Base-by-base conservation (phyloP, 64 coral and sea anemone genomes). In the Catalaphyllia jardinei region DNA sequence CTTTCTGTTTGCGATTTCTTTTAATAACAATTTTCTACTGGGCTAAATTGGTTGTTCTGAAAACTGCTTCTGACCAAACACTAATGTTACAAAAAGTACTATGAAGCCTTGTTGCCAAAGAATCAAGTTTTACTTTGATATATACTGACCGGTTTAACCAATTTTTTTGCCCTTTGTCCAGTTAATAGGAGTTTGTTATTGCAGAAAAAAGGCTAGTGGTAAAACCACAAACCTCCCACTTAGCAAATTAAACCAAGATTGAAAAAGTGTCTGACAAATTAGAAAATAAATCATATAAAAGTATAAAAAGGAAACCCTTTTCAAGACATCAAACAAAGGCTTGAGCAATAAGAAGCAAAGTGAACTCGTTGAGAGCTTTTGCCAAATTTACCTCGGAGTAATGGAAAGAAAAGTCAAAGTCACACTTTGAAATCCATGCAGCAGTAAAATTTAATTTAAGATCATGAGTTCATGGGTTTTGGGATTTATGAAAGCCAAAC, bases 261-360 rank as follows among this genome's bases (percentile, higher is more conserved):
- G 19, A 76, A 76, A 55, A 79, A 24, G 35, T 54, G 76, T 28
- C 78, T 61, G n/a, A 10, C n/a, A 80, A 80, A 80, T 80, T 80
- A 46, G 7, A 54, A 80, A 13, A 31, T 61, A 61, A 80, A 61
- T 80, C 30, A 80, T 61, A 80, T 30, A 24, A 76, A 28, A 80
- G 52, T 13, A 6, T 33, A 19, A 61, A 54, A 60, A 19, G 27
- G 8, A 31, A 80, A 31, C 55, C 19, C 27, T 80, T 80, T 33
- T 31, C 5, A 52, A 52, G 31, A 75, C 35, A 14, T 38, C 33
- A 75, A 46, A 75, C 19, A n/a, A n/a, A n/a, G 4, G 12, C 31
- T 75, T 39, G 24, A 52, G 29, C 14, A 61, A 80, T 61, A 19
- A 61, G 55, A 2, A 4, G 24, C 19, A 60, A 4, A 50, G 9